These are phyloP conservation scores for Lacerta agilis DNA, from an alignment of 2,797 vertebrate genomes.

Conservation along the genomic window DNA sequence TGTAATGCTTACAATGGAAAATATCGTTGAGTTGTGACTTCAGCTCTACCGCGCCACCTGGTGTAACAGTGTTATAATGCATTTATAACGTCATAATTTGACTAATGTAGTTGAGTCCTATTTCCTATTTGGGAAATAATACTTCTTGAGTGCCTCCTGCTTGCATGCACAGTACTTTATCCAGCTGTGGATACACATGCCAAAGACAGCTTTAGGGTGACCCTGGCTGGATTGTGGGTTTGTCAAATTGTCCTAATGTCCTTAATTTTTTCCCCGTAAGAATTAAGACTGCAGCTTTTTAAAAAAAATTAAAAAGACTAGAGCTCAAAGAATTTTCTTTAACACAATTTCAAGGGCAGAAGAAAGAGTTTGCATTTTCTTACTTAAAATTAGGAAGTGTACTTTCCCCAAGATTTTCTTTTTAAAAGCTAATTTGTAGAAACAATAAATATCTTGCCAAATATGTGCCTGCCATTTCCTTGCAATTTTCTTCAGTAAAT, in stretches of 20 bases:
- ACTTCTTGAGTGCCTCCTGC: not conserved
- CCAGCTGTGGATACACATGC: not conserved
- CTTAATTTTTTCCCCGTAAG: constrained; percentile 14
- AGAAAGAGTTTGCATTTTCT: constrained; percentile 4
- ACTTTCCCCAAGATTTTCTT: constrained; percentile 18
- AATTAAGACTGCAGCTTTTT: constrained; percentile 30
- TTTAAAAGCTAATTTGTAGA: constrained; percentile 46
- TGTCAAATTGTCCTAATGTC: not conserved
- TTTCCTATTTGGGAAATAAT: too few species aligned
- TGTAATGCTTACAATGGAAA: too few species aligned
- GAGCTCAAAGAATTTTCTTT: constrained; percentile 18
- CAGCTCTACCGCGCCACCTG: too few species aligned
- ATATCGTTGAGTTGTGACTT: too few species aligned
- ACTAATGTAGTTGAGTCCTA: too few species aligned
- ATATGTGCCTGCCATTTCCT: constrained; percentile 51
- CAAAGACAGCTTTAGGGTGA: not conserved
- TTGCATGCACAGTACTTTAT: not conserved
- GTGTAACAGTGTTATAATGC: too few species aligned
- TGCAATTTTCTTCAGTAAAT: constrained; percentile 63
- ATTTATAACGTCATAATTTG: too few species aligned
- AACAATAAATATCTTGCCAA: constrained; percentile 51
- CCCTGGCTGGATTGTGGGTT: not conserved
- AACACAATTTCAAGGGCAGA: constrained; percentile 3
- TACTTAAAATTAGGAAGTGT: constrained; percentile 35
- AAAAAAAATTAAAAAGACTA: not conserved